phyloP scores from a whole-genome alignment of 2,888 invertebrate species.

The Syrista parreyssii region DNA sequence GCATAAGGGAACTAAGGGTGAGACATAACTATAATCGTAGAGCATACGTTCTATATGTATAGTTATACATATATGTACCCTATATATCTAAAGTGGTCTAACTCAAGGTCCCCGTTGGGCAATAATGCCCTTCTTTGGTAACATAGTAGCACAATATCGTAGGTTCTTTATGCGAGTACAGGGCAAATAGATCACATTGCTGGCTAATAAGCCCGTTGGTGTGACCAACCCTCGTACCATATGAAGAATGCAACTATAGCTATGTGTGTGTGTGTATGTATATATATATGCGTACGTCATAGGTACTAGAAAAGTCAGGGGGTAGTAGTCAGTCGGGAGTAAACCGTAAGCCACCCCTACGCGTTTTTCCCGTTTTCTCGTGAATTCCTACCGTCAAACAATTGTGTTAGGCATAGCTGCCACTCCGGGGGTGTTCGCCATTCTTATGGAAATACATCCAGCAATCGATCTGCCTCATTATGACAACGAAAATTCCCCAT shows the following conservation, averaged over 20 bases:
- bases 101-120: conserved; percentile 61
- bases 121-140: conserved; percentile 61
- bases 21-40: conserved; percentile 11
- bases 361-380: conserved; percentile 55
- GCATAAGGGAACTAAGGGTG: background rate
- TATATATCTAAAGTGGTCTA: conserved; percentile 34
- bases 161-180: conserved; percentile 61
- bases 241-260: too few relatives aligned
- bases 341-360: conserved; percentile 28
- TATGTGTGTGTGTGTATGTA: too few relatives aligned
- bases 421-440: conserved; percentile 41
- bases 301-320: too few relatives aligned
- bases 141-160: conserved; percentile 61
- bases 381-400: conserved; percentile 60
- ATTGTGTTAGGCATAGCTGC: conserved; percentile 53
- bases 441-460: conserved; percentile 61
- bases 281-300: too few relatives aligned
- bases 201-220: conserved; percentile 64
- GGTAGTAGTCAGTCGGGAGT: too few relatives aligned
- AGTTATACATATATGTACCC: conserved; percentile 2
- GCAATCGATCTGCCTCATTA: conserved; percentile 64
- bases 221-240: conserved; percentile 36
- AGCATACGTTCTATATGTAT: too few relatives aligned
- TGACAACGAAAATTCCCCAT: conserved; percentile 38
- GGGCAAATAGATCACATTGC: conserved; percentile 66